These are phyloP conservation scores for Sardinella longiceps DNA, from an alignment of 2,797 vertebrate species.

Conservation along the genomic window DNA sequence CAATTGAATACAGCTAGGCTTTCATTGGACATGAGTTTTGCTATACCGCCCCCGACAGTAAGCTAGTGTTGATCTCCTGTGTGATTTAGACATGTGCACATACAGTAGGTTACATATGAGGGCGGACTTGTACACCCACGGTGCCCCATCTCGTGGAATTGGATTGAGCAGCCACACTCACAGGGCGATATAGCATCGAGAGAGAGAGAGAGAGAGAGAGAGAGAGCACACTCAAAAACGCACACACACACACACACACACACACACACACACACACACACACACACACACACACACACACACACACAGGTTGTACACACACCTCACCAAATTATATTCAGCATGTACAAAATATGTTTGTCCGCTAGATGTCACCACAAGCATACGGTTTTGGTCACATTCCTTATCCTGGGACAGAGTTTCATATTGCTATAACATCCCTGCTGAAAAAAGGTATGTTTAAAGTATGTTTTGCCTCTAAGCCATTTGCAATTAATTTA, in stretches of 20 bases:
- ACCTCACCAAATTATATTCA: too few species aligned
- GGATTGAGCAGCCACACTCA: background rate
- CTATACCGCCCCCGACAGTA: background rate
- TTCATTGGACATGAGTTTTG: background rate
- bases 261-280: too few species aligned
- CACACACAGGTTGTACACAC: too few species aligned
- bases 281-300: too few species aligned
- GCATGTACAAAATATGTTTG: background rate
- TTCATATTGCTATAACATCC: too few species aligned
- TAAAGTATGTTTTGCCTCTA: too few species aligned
- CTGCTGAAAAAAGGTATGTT: too few species aligned
- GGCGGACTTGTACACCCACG: constrained; percentile 8
- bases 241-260: too few species aligned
- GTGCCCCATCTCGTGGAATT: background rate
- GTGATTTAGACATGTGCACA: background rate
- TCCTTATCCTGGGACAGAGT: background rate
- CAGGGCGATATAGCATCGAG: background rate
- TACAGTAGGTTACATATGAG: background rate
- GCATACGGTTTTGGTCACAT: background rate
- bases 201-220: background rate
- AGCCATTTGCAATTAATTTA: too few species aligned
- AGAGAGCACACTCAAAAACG: too few species aligned
- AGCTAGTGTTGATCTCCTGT: background rate
- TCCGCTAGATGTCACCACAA: constrained; percentile 14
- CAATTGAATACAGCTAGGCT: background rate